Evolutionary conservation across 2,113 vertebrate species (phyloP).

Genomic region (Lanius ludovicianus): DNA sequence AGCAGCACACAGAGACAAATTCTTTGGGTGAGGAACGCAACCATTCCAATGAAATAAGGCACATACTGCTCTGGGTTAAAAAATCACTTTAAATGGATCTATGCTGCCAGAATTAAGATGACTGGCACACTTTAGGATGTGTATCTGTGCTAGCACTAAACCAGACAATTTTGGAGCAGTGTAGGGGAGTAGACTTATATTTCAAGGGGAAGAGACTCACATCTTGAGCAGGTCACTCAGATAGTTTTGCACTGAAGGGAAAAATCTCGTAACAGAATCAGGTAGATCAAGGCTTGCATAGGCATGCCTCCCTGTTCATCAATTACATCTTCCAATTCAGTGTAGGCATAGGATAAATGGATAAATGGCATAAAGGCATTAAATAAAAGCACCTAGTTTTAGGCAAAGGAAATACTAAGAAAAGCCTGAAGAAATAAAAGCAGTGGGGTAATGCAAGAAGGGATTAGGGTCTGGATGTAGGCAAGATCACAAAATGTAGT

Average conservation of each 20-base stretch:
- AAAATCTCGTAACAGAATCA: background rate
- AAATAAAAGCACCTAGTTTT: background rate
- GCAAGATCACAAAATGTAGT: background rate
- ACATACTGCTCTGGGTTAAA: background rate
- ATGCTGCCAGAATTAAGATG: background rate
- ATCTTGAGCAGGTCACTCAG: background rate
- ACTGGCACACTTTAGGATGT: background rate
- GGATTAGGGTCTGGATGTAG: background rate
- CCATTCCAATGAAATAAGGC: background rate
- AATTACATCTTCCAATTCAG: background rate
- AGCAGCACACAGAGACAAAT: background rate
- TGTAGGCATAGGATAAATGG: background rate
- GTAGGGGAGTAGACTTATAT: background rate
- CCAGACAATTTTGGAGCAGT: background rate
- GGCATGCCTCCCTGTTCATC: background rate
- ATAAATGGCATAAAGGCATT: background rate
- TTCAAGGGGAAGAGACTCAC: background rate
- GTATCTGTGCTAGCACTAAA: background rate
- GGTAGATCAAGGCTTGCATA: background rate
- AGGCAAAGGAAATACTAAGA: background rate
- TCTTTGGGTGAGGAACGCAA: background rate
- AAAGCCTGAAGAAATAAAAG: conserved; percentile 9
- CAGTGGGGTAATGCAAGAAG: background rate
- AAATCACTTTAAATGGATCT: background rate
- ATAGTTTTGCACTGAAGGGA: background rate